Conservation (phyloP, 2,797 vertebrate genomes). For the Botia kubotai region DNA sequence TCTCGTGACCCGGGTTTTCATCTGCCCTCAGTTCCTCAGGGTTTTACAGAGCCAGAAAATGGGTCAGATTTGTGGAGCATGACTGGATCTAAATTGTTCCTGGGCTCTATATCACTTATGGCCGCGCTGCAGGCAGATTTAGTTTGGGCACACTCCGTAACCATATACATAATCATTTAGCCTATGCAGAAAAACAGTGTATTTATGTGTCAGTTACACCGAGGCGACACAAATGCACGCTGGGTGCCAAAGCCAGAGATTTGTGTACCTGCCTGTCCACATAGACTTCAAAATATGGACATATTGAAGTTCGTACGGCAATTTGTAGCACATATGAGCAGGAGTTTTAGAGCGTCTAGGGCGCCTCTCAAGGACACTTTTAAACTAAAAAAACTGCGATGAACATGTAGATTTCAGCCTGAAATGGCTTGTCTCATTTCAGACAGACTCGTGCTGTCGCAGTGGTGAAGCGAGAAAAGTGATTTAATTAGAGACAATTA, state of each 20-base stretch:
- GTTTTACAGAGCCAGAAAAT: conserved; percentile 54
- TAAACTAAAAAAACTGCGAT: not conserved
- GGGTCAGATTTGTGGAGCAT: conserved; percentile 62
- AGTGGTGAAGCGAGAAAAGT: conserved; percentile 32
- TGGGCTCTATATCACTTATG: conserved; percentile 46
- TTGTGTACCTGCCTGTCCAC: not conserved
- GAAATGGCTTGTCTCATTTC: conserved; percentile 23
- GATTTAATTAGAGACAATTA: conserved; percentile 57
- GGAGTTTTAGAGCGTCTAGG: no score
- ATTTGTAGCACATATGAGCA: not conserved
- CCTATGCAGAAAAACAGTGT: conserved; percentile 17
- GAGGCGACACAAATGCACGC: not conserved
- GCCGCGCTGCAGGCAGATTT: conserved; percentile 43
- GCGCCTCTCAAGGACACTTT: not conserved
- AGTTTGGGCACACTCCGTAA: conserved; percentile 22
- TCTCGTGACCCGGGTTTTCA: conserved; percentile 30
- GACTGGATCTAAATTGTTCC: conserved; percentile 58
- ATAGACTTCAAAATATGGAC: not conserved
- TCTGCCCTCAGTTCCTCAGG: conserved; percentile 46
- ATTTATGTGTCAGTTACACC: conserved; percentile 7
- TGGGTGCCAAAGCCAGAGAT: not conserved
- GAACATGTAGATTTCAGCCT: not conserved
- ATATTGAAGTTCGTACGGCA: not conserved
- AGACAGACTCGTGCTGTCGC: conserved; percentile 28
- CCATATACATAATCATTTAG: conserved; percentile 19